Conservation (phyloP, 2,113 vertebrate genomes). For the Malurus melanocephalus region DNA sequence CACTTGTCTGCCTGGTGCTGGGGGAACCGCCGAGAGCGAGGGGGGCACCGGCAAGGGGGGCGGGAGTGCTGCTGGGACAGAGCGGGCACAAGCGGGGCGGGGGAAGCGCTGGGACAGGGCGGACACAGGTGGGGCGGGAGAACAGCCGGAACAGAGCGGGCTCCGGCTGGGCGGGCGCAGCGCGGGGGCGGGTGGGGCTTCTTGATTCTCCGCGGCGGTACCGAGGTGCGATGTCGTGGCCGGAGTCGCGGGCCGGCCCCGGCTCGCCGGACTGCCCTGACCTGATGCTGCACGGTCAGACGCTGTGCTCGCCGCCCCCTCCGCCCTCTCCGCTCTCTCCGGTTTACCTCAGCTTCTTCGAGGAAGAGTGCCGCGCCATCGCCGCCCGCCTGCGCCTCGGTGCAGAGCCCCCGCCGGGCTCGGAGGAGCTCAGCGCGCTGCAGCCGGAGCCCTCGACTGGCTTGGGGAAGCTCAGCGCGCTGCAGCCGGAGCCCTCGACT, state of each 20-base stretch:
- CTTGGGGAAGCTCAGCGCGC: neutral
- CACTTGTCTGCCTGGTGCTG: conserved; percentile 49
- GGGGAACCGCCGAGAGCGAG: neutral
- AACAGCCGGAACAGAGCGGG: neutral
- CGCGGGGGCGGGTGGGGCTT: neutral
- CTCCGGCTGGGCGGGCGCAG: neutral
- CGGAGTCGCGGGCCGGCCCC: neutral
- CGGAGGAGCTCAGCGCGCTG: neutral
- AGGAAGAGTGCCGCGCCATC: neutral
- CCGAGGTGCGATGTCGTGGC: neutral
- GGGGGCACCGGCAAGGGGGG: neutral
- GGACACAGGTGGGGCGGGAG: neutral
- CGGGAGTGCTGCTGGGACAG: neutral
- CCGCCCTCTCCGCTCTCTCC: neutral
- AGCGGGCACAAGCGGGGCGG: neutral
- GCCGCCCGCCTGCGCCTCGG: neutral
- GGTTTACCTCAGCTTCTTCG: neutral
- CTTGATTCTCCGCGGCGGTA: neutral
- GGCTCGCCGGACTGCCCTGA: neutral
- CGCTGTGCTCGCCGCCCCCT: neutral
- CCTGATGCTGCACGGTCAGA: neutral
- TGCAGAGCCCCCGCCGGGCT: neutral
- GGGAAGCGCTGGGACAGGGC: too few species aligned
- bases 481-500: neutral
- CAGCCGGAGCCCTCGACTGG: neutral